These are phyloP conservation scores for Micronycteris hirsuta DNA, from an alignment of 2,113 vertebrate species.

Conservation along the genomic window DNA sequence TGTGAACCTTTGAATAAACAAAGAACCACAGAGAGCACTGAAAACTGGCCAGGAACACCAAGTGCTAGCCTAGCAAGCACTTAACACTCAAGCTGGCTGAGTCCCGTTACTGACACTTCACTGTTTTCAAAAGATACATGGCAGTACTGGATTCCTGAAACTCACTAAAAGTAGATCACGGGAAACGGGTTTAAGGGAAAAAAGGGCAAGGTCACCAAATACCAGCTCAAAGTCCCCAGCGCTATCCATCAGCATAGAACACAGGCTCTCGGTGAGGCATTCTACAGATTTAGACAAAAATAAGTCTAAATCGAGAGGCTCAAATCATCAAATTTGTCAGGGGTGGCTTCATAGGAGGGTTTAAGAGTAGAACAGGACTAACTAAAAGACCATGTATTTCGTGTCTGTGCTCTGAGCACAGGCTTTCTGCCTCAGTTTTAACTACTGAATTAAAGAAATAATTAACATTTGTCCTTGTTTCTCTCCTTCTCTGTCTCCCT, in stretches of 20 bases:
- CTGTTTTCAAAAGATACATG: background rate
- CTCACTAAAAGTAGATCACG: background rate
- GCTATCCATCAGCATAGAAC: background rate
- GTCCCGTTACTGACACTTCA: background rate
- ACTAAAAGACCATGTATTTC: background rate
- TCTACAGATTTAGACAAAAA: background rate
- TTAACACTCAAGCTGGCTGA: background rate
- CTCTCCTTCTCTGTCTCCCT: too few species aligned
- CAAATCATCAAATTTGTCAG: background rate
- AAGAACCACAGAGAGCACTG: background rate
- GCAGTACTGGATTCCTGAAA: background rate
- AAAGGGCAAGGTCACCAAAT: background rate
- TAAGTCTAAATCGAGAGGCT: too few species aligned
- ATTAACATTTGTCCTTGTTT: background rate
- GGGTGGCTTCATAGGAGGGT: background rate
- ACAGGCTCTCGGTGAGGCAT: background rate
- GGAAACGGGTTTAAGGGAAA: background rate
- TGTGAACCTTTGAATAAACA: conserved; percentile 84
- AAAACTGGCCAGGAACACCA: background rate
- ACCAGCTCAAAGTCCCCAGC: background rate
- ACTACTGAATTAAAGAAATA: background rate
- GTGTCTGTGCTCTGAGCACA: background rate
- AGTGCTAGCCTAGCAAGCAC: background rate
- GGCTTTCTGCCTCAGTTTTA: background rate
- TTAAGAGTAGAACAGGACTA: background rate